Percentiles rank a stretch among this genome's conserved stretches.
Conservation (phyloP, 1,140 invertebrate species). For the Bombus sylvicola region DNA sequence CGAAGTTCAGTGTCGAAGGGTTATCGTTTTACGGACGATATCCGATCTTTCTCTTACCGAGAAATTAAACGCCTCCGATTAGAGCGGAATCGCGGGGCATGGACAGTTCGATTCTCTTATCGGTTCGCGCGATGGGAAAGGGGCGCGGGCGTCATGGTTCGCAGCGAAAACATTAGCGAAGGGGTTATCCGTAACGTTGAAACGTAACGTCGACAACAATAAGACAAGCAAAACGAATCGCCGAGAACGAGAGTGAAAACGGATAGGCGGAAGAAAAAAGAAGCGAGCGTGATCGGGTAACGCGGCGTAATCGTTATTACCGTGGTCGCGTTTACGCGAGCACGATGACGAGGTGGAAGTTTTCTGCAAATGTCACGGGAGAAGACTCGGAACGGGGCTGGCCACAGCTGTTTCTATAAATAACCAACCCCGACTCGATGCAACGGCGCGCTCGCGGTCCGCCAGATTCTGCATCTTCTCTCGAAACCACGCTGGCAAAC, state of each 20-base stretch:
- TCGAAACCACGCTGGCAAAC: constrained; percentile 65
- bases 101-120: constrained; percentile 41
- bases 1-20: constrained; percentile 60
- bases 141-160: not conserved
- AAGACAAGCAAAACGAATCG: too few relatives aligned
- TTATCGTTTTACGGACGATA: constrained; percentile 58
- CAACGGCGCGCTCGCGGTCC: constrained; percentile 69
- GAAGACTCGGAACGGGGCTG: constrained; percentile 65
- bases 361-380: constrained; percentile 72
- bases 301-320: constrained; percentile 66
- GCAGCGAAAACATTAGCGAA: not conserved
- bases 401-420: constrained; percentile 79
- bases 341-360: constrained; percentile 67
- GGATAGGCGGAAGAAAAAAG: constrained; percentile 8
- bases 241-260: not conserved
- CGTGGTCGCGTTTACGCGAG: constrained; percentile 47
- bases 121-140: not conserved
- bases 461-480: constrained; percentile 74
- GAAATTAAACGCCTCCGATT: constrained; percentile 62
- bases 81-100: constrained; percentile 39
- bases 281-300: constrained; percentile 36
- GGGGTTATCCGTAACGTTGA: not conserved
- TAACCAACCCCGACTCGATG: constrained; percentile 79
- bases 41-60: constrained; percentile 59
- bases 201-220: not conserved